Evolutionary conservation across 2,113 vertebrate species (phyloP).

Genomic region (Castor canadensis): DNA sequence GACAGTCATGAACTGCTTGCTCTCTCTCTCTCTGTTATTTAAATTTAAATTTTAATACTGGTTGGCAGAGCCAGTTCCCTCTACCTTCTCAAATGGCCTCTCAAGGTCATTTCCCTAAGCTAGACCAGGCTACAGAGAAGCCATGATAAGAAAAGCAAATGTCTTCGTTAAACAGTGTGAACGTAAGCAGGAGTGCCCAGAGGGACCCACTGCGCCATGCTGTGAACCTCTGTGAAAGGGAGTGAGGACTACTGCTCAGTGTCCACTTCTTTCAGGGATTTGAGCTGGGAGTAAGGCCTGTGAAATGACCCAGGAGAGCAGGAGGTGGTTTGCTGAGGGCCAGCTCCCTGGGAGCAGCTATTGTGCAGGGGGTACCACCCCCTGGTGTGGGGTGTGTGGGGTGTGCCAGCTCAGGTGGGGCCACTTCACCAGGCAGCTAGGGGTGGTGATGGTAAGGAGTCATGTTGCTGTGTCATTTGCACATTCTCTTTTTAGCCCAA

Average conservation of each 20-base stretch:
- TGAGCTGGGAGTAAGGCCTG: background rate
- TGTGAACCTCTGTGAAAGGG: background rate
- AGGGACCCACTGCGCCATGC: background rate
- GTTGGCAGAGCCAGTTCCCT: background rate
- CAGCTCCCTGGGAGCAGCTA: background rate
- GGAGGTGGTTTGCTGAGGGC: background rate
- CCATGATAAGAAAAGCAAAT: constrained; percentile 61
- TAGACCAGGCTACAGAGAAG: constrained; percentile 5
- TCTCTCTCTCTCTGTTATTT: constrained; percentile 29
- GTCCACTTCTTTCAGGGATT: background rate
- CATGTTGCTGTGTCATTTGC: background rate
- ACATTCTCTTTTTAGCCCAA: background rate
- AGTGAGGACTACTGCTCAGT: background rate
- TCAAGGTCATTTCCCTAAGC: constrained; percentile 59
- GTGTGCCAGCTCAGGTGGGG: accelerated
- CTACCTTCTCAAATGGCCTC: background rate
- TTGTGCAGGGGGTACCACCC: background rate
- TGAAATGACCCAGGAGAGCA: background rate
- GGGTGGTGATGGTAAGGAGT: background rate
- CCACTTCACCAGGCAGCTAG: accelerated
- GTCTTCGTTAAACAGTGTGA: constrained; percentile 46
- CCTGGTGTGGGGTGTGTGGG: accelerated
- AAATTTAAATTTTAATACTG: constrained; percentile 23
- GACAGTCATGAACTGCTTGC: background rate
- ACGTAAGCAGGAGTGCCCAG: background rate